Base-by-base conservation (phyloP, 2,888 invertebrate species). In the Yponomeuta evonymella region DNA sequence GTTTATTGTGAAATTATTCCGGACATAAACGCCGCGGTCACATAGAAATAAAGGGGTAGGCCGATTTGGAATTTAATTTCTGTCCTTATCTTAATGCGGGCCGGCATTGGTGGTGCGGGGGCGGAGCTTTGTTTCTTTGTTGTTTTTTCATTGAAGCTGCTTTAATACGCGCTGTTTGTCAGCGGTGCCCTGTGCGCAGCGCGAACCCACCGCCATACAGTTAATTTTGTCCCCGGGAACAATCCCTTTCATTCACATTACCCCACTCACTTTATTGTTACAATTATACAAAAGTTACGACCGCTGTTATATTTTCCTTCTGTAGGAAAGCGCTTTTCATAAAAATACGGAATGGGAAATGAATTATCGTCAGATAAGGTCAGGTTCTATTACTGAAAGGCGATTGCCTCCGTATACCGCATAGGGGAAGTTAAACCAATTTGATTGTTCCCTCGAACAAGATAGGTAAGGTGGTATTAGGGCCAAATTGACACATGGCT, bases 1-100 rank as follows among this genome's bases (percentile, higher is more conserved):
- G 76, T 83, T 83, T 84, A 81, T 82, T 81, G 79, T 78, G 76
- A 74, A 79, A 81, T 82, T 83, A 81, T 83, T 80, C 43, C 76
- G 75, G 74, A 79, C 74, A 77, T 75, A 76, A 78, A 76, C 74
- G 76, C 77, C 72, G 77, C 78, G 78, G 79, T 81, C 80, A 82
- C 81, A 79, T 78, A 79, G 76, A 78, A 82, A 82, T 81, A 81
- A 81, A 81, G 77, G 79, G 79, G 78, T 76, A 76, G 78, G 72
- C 74, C 77, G 79, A 81, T 84, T 84, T 80, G 76, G 79, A 82
- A 83, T 83, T 84, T 83, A 81, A 83, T 85, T 83, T 82, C 80
- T 73, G 76, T 75, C 77, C 79, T 83, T 84, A 84, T 83, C 84
- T 84, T 81, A 84, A 85, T 81, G 82, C 76, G 81, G 73, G 74